Percentiles rank a stretch among this genome's conserved stretches.
Conservation (phyloP, 2,113 vertebrate genomes). For the Entelurus aequoreus region DNA sequence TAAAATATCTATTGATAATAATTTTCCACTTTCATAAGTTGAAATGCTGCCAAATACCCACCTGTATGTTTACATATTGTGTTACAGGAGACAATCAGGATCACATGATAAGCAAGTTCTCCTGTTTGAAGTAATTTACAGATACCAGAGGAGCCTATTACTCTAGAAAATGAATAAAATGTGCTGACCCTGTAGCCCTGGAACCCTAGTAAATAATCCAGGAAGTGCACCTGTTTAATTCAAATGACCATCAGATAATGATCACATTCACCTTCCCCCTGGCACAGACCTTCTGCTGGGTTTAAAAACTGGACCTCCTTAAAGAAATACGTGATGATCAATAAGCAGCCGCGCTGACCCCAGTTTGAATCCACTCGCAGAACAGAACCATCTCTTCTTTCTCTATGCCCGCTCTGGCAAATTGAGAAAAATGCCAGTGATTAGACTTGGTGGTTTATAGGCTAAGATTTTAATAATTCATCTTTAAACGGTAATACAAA, state of each 20-base stretch:
- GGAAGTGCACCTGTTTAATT: conserved; percentile 62
- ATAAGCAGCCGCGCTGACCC: conserved; percentile 50
- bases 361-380: conserved; percentile 19
- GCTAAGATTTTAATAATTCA: conserved; percentile 41
- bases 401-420: conserved; percentile 22
- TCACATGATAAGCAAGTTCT: no score
- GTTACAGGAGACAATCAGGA: no score
- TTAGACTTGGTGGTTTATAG: conserved; percentile 19
- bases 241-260: conserved; percentile 63
- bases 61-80: no score
- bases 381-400: conserved; percentile 15
- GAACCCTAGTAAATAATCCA: neutral
- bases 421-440: conserved; percentile 38
- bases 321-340: conserved; percentile 55
- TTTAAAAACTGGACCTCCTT: conserved; percentile 63
- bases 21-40: no score
- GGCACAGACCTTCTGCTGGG: conserved; percentile 52
- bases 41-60: no score
- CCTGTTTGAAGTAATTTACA: conserved; percentile 61
- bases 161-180: conserved; percentile 30
- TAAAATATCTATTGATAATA: no score
- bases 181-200: conserved; percentile 24
- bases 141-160: conserved; percentile 20
- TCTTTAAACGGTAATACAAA: conserved; percentile 53
- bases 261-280: conserved; percentile 68